These are phyloP conservation scores for Sarcophaga rosellei DNA, from an alignment of 2,888 invertebrate species.

Conservation along the genomic window DNA sequence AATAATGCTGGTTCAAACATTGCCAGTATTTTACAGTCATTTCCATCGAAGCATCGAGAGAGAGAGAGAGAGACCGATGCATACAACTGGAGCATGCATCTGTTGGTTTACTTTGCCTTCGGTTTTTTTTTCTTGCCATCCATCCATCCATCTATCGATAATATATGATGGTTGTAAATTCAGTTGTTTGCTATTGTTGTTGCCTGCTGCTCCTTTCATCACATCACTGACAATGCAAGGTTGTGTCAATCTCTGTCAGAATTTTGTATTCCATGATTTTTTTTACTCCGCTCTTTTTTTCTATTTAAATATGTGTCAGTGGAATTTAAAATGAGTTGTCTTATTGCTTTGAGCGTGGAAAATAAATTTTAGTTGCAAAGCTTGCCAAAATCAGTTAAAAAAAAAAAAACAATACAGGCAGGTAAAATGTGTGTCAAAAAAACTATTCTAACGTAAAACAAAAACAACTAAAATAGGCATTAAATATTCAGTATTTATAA, in stretches of 20 bases:
- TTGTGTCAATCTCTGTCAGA: constrained; percentile 67
- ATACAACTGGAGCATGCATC: neutral
- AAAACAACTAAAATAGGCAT: too few species aligned
- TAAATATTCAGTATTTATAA: too few species aligned
- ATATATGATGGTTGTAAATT: constrained; percentile 43
- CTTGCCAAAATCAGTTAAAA: neutral
- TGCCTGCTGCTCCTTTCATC: constrained; percentile 22
- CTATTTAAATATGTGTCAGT: constrained; percentile 61
- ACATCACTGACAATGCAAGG: constrained; percentile 64
- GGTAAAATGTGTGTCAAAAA: constrained; percentile 54
- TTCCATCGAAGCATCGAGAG: neutral
- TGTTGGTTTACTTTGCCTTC: constrained; percentile 46
- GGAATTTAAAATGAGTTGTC: constrained; percentile 62
- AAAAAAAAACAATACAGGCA: neutral
- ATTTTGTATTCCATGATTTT: constrained; percentile 48
- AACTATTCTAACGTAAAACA: neutral
- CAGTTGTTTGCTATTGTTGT: constrained; percentile 12
- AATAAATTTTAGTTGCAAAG: constrained; percentile 47
- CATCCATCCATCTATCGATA: constrained; percentile 53
- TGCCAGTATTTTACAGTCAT: too few species aligned
- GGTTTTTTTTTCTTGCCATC: neutral
- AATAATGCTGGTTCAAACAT: neutral
- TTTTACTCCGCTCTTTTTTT: constrained; percentile 10
- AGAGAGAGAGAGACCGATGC: neutral
- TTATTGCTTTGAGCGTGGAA: constrained; percentile 46